A percentile compares a stretch with the other conserved stretches of the same genome.
phyloP scores from a whole-genome alignment of 2,888 invertebrate genomes.

The Muschampia plurimacula region DNA sequence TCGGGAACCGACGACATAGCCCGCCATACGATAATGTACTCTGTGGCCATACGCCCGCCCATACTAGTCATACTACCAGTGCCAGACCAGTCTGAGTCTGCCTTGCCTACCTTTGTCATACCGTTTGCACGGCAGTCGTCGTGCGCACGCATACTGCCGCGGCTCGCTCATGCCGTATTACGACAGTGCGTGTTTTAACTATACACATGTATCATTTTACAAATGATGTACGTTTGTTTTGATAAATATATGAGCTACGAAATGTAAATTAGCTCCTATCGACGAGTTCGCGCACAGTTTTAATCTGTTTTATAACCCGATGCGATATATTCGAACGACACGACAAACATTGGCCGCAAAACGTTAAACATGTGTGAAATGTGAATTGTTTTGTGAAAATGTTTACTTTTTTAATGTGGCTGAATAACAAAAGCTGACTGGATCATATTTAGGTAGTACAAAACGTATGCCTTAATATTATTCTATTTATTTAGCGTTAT shows the following conservation, averaged over 20 bases:
- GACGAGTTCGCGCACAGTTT: neutral
- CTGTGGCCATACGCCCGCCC: too few relatives aligned
- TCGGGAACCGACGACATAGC: too few relatives aligned
- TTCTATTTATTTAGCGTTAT: neutral
- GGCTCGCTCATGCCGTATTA: neutral
- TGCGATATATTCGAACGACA: neutral
- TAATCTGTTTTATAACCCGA: neutral
- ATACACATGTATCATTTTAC: conserved; percentile 8
- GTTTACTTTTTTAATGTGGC: neutral
- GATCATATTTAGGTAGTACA: neutral
- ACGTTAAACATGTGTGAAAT: conserved; percentile 22
- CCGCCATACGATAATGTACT: too few relatives aligned
- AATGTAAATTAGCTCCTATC: neutral
- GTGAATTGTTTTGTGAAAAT: conserved; percentile 25
- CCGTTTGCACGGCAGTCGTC: conserved; percentile 44
- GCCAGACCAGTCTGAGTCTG: too few relatives aligned
- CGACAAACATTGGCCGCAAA: conserved; percentile 4
- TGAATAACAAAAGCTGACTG: neutral
- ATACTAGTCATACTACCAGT: too few relatives aligned
- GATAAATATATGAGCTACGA: neutral
- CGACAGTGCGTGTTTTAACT: conserved; percentile 23
- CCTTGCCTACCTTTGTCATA: conserved; percentile 43
- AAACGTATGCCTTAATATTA: conserved; percentile 25
- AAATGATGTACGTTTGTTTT: neutral
- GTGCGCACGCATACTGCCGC: conserved; percentile 54